Base-by-base conservation (phyloP, 2,888 invertebrate genomes). In the Ctenicera cuprea region DNA sequence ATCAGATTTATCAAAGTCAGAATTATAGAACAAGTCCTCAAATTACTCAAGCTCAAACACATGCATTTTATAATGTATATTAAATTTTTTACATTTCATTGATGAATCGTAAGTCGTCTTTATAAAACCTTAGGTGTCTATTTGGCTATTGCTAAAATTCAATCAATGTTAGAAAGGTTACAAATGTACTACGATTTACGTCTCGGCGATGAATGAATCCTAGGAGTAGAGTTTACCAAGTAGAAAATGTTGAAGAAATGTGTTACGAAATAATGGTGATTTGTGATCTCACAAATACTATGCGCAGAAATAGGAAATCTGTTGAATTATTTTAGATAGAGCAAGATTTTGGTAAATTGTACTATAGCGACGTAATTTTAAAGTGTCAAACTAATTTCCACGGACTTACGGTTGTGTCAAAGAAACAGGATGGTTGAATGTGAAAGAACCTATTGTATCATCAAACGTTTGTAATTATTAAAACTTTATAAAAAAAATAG, bases 11-110 rank as follows among this genome's bases (percentile, higher is more conserved):
- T 57, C 70, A 71, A 71, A 79, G 71, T 80, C 81, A 77, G 30
- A 79, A 74, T 74, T 83, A 81, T 65, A 80, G 83, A 76, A 80
- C 82, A 52, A 81, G 80, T 66, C 77, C 80, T 62, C 80, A 80
- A 68, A 75, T 80, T 64, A 77, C 78, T 43, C 83, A 82, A 76
- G 76, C 79, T 18, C 80, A 82, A 50, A 81, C 84, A 20, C 83
- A 83, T 75, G 78, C 81, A 5, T 81, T 78, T 66, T 83, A 80
- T 57, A 61, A 80, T n/a, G 77, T 78, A 71, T 82, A 77, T 63
- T 81, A 70, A 77, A 76, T 71, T 4, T 62, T n/a, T 26, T 38
- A 20, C 38, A 26, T 1, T 22, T 20, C 20, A 33, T 33, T 8
- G 33, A 9, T 33, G 52, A 5, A 52, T n/a, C 26, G 52, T 26